Percentiles rank a stretch among this genome's conserved stretches.
Evolutionary conservation across 2,113 vertebrate genomes (phyloP).

Genomic region (Australoheros scitulus): DNA sequence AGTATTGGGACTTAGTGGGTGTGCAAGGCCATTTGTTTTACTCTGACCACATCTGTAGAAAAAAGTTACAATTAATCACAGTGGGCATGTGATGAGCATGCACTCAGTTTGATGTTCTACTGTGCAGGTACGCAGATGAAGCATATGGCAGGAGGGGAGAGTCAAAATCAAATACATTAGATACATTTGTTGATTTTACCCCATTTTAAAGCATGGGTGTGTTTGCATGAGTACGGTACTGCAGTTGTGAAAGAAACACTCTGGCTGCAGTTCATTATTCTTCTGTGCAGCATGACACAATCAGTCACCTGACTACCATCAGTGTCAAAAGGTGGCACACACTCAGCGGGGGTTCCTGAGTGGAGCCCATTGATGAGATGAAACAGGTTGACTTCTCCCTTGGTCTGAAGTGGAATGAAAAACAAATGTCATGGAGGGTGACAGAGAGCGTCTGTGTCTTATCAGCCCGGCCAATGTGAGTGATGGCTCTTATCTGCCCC

Average conservation of each 20-base stretch:
- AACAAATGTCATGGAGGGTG: slow-evolving; percentile 82
- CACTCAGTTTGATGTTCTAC: background rate
- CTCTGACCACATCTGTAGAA: slow-evolving; percentile 26
- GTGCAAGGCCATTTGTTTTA: slow-evolving; percentile 36
- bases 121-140: background rate
- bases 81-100: slow-evolving; percentile 30
- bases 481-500: slow-evolving; percentile 81
- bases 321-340: slow-evolving; percentile 74
- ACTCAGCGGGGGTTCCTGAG: slow-evolving; percentile 71
- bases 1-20: background rate
- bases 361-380: slow-evolving; percentile 74
- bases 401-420: slow-evolving; percentile 78
- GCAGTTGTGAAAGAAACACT: slow-evolving; percentile 32
- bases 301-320: slow-evolving; percentile 72
- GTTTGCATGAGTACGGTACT: slow-evolving; percentile 4
- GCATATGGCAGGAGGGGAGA: background rate
- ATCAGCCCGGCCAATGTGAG: slow-evolving; percentile 79
- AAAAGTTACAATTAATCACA: slow-evolving; percentile 35
- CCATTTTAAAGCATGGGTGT: background rate
- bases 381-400: slow-evolving; percentile 79
- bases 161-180: background rate
- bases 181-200: slow-evolving; percentile 2
- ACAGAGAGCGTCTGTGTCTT: slow-evolving; percentile 82
- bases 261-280: slow-evolving; percentile 54
- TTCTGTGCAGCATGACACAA: slow-evolving; percentile 58